Evolutionary conservation across 1,140 invertebrate genomes (phyloP).

Genomic region (Hylaeus anthracinus): DNA sequence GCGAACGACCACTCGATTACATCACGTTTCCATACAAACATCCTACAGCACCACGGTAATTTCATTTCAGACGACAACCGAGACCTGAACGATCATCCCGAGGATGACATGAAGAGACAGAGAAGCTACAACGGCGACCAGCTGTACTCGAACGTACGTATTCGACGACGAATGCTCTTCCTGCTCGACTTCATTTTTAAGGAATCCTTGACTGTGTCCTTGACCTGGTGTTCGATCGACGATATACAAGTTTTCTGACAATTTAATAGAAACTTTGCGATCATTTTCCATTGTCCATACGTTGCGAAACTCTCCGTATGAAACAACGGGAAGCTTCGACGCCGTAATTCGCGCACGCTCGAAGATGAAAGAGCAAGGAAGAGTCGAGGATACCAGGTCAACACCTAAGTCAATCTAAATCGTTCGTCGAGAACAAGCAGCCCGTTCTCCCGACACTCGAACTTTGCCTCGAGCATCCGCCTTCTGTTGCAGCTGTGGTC

Average conservation of each 20-base stretch:
- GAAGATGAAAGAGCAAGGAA: no score
- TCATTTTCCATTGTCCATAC: no score
- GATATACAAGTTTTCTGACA: no score
- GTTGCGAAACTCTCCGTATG: no score
- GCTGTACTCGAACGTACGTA: constrained; percentile 92
- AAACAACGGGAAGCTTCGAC: no score
- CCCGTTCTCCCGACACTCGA: constrained; percentile 49
- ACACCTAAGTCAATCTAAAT: constrained; percentile 47
- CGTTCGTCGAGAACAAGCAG: constrained; percentile 28
- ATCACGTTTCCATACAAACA: no score
- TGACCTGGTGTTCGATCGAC: no score
- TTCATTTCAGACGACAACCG: constrained; percentile 89
- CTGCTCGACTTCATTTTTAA: no score
- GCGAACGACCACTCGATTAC: no score
- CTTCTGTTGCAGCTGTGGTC: constrained; percentile 87
- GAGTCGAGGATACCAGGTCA: not conserved
- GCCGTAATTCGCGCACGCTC: no score
- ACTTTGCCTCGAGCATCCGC: constrained; percentile 58
- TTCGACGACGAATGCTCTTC: not conserved
- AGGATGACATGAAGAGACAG: constrained; percentile 93
- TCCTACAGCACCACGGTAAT: not conserved
- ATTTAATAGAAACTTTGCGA: no score
- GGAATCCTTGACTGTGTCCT: no score
- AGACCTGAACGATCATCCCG: constrained; percentile 90
- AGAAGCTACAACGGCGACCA: constrained; percentile 94